Conservation (phyloP, 2,113 vertebrate genomes). For the Nymphicus hollandicus region DNA sequence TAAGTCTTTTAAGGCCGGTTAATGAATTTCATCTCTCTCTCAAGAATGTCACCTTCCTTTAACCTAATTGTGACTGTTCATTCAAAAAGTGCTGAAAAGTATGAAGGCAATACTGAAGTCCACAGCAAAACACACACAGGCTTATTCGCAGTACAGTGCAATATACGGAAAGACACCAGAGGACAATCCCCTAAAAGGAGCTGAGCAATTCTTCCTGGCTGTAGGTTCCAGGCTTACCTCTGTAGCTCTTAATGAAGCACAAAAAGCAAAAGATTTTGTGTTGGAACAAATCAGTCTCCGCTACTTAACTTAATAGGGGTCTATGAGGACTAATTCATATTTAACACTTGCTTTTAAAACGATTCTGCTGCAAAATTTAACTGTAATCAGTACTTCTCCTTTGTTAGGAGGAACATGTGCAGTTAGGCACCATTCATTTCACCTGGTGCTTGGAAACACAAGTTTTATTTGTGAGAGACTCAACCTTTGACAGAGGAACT, state of each 20-base stretch:
- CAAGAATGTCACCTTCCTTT: background rate
- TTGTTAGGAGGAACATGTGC: background rate
- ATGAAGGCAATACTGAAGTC: background rate
- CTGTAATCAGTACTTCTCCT: background rate
- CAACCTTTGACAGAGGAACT: background rate
- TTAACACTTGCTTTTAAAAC: background rate
- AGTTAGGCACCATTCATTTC: background rate
- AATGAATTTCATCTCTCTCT: background rate
- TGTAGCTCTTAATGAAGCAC: background rate
- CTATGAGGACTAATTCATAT: background rate
- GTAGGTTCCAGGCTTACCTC: background rate
- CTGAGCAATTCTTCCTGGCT: background rate
- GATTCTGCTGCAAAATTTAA: background rate
- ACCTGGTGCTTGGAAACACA: background rate
- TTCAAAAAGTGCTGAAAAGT: background rate
- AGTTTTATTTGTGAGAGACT: background rate
- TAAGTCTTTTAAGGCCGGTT: background rate
- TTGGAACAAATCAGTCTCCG: background rate
- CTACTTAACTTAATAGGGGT: background rate
- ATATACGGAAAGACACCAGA: background rate
- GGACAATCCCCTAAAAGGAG: background rate
- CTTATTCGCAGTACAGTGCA: background rate
- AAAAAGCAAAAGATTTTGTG: background rate
- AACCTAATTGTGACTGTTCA: background rate
- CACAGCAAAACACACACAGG: background rate